Evolutionary conservation across 2,888 invertebrate species (phyloP).

Genomic region (Polydrusus tereticollis): DNA sequence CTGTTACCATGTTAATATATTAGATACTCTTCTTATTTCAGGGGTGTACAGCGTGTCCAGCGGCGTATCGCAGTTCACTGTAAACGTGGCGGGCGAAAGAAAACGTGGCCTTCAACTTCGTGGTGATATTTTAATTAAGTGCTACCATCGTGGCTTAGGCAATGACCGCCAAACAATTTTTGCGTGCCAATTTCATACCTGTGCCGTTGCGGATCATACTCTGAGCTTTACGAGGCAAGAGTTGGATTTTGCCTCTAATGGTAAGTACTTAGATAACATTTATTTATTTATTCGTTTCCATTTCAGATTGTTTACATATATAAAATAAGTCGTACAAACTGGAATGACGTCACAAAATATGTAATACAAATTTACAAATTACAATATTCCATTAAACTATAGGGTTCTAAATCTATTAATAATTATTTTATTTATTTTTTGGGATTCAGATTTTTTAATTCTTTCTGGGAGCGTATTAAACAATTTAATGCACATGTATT

Average conservation of each 20-base stretch:
- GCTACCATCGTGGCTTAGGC: slow-evolving; percentile 79
- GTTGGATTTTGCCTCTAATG: slow-evolving; percentile 86
- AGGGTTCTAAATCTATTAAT: too few species aligned
- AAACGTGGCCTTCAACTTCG: slow-evolving; percentile 79
- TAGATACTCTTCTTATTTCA: slow-evolving; percentile 57
- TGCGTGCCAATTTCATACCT: slow-evolving; percentile 94
- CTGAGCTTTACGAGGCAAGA: slow-evolving; percentile 89
- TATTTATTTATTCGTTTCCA: too few species aligned
- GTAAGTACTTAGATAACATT: slow-evolving; percentile 73
- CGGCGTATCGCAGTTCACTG: slow-evolving; percentile 77
- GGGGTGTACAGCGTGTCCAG: slow-evolving; percentile 80
- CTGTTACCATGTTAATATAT: too few species aligned
- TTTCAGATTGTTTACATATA: too few species aligned
- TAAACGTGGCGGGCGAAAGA: slow-evolving; percentile 77
- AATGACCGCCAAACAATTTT: slow-evolving; percentile 79
- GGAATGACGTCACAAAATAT: too few species aligned
- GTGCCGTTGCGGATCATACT: slow-evolving; percentile 88
- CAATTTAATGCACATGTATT: too few species aligned
- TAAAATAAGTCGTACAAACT: too few species aligned
- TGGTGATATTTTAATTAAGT: slow-evolving; percentile 92
- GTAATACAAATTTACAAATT: too few species aligned
- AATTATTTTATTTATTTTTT: too few species aligned
- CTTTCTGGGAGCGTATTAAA: too few species aligned
- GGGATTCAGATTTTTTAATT: too few species aligned
- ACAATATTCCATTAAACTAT: too few species aligned